Conservation (phyloP, 2,113 vertebrate species). For the Syngnathoides biaculeatus region DNA sequence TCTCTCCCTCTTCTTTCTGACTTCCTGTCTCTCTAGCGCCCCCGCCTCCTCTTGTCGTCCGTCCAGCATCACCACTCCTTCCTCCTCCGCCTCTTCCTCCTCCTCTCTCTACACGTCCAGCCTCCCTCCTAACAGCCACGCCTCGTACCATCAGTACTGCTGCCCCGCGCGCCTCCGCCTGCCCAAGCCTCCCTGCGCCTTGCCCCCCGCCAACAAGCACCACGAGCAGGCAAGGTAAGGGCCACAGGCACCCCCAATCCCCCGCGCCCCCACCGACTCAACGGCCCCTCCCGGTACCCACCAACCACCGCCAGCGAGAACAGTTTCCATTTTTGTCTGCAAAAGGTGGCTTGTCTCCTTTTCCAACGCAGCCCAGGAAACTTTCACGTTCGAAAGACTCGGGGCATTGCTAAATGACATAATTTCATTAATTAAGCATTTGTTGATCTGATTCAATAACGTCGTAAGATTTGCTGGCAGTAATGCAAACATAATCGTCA, state of each 20-base stretch:
- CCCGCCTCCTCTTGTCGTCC: conserved; percentile 61
- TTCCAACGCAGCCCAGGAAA: not conserved
- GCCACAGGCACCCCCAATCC: conserved; percentile 56
- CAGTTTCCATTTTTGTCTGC: not conserved
- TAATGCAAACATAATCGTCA: too few relatives aligned
- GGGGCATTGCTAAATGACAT: too few relatives aligned
- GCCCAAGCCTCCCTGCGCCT: conserved; percentile 81
- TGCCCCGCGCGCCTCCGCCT: conserved; percentile 85
- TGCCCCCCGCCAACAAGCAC: conserved; percentile 75
- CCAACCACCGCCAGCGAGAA: too few relatives aligned
- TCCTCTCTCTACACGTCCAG: conserved; percentile 68
- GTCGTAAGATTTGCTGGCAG: too few relatives aligned
- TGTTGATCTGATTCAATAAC: too few relatives aligned
- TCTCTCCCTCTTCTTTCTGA: conserved; percentile 30
- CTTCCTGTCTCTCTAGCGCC: conserved; percentile 57
- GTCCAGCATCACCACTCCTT: conserved; percentile 65
- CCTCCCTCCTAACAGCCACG: conserved; percentile 77
- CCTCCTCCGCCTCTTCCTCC: conserved; percentile 65
- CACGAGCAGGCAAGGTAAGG: conserved; percentile 87
- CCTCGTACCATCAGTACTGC: conserved; percentile 91
- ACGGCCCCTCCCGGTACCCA: not conserved
- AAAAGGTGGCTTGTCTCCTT: not conserved
- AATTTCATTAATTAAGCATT: too few relatives aligned
- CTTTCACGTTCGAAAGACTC: not conserved
- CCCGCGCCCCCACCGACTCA: conserved; percentile 7